Conservation (phyloP, 1,140 invertebrate species). For the Agraylea sexmaculata region DNA sequence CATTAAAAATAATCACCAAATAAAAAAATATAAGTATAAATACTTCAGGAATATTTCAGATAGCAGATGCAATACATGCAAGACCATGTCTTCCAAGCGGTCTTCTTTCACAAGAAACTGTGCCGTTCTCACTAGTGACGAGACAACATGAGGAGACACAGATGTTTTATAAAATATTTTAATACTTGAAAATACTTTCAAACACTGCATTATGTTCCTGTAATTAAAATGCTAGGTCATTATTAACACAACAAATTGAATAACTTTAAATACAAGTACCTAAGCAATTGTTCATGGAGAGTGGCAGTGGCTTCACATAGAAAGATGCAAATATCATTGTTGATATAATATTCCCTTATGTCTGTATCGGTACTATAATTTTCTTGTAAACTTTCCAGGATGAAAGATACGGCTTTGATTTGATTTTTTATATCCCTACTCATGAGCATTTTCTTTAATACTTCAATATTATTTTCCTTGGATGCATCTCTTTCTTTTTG, state of each 20-base stretch:
- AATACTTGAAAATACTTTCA: slow-evolving; percentile 12
- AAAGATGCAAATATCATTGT: slow-evolving; percentile 16
- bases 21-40: background rate
- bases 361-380: background rate
- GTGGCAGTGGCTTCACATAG: slow-evolving; percentile 18
- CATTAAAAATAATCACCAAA: background rate
- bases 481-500: background rate
- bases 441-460: slow-evolving; percentile 17
- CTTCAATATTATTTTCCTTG: slow-evolving; percentile 7
- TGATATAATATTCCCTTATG: slow-evolving; percentile 10
- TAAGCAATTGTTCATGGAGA: slow-evolving; percentile 12
- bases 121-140: slow-evolving; percentile 13
- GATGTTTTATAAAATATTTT: slow-evolving; percentile 16
- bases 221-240: slow-evolving; percentile 4
- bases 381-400: slow-evolving; percentile 4
- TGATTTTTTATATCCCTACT: slow-evolving; percentile 16
- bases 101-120: slow-evolving; percentile 18
- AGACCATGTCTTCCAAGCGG: slow-evolving; percentile 8
- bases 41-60: slow-evolving; percentile 16
- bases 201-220: slow-evolving; percentile 17
- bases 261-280: slow-evolving; percentile 7
- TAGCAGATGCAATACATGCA: slow-evolving; percentile 13
- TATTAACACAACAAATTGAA: background rate
- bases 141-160: slow-evolving; percentile 11
- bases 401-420: slow-evolving; percentile 13